These are phyloP conservation scores for Poecile atricapillus DNA, from an alignment of 2,113 vertebrate species.

Conservation along the genomic window DNA sequence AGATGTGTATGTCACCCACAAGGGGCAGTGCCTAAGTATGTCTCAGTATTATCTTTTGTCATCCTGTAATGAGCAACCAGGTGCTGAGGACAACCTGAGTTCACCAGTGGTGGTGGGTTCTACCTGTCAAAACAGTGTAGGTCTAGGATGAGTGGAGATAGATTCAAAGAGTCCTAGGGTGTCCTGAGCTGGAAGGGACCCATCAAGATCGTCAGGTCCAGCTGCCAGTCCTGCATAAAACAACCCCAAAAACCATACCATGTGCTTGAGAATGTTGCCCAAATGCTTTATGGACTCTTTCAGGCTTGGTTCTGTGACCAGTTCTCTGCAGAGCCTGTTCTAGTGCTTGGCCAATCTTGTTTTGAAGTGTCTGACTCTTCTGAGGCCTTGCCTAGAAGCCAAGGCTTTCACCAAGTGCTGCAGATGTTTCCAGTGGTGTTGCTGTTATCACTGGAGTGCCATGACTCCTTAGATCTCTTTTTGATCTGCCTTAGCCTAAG, in stretches of 20 bases:
- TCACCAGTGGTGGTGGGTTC: not conserved
- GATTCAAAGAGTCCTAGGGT: not conserved
- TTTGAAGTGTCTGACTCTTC: not conserved
- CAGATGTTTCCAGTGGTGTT: not conserved
- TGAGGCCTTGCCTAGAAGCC: not conserved
- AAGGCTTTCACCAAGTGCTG: not conserved
- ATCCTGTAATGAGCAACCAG: rapidly evolving
- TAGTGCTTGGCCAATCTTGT: not conserved
- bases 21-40: not conserved
- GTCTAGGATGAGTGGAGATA: not conserved
- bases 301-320: not conserved
- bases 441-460: not conserved
- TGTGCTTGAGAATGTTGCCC: not conserved
- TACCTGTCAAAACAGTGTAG: not conserved
- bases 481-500: not conserved
- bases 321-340: not conserved
- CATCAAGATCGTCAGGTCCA: not conserved
- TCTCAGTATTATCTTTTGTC: not conserved
- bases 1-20: rapidly evolving
- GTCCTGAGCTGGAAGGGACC: not conserved
- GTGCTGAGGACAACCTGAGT: not conserved
- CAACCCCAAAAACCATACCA: not conserved
- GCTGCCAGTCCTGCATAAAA: not conserved
- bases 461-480: not conserved
- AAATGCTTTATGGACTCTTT: not conserved